Conservation (phyloP, 2,888 invertebrate genomes). For the Drosophila gaucha region DNA sequence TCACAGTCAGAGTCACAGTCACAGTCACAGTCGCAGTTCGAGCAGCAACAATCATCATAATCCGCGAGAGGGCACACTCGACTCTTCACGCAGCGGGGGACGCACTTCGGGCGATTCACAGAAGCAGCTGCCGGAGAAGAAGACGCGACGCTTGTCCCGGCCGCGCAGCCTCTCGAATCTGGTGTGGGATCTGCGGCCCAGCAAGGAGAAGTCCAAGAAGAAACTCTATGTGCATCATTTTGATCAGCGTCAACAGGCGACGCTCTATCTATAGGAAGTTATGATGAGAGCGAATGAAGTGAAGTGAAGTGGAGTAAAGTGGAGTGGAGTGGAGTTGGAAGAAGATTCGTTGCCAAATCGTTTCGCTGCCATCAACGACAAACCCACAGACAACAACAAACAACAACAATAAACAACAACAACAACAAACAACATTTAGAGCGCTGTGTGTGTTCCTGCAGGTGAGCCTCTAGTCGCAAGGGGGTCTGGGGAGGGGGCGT, state of each 20-base stretch:
- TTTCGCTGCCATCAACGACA: conserved; percentile 72
- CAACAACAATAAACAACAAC: conserved; percentile 31
- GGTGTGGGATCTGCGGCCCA: conserved; percentile 90
- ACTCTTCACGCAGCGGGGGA: conserved; percentile 95
- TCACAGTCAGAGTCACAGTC: conserved; percentile 53
- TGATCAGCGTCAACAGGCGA: conserved; percentile 85
- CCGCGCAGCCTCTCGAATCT: conserved; percentile 94
- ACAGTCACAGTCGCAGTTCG: conserved; percentile 77
- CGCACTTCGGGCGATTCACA: conserved; percentile 93
- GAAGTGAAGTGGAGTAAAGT: conserved; percentile 18
- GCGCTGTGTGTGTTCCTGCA: conserved; percentile 77
- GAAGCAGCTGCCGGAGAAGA: conserved; percentile 92
- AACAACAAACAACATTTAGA: conserved; percentile 51
- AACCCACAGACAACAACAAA: conserved; percentile 37
- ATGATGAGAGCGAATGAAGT: not conserved
- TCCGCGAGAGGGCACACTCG: conserved; percentile 91
- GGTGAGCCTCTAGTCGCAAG: conserved; percentile 48
- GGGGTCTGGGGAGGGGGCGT: conserved; percentile 32
- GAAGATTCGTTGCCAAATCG: conserved; percentile 73
- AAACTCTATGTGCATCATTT: conserved; percentile 85
- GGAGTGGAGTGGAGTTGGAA: conserved; percentile 12
- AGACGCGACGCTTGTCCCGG: conserved; percentile 91
- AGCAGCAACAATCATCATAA: conserved; percentile 83
- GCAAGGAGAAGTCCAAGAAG: conserved; percentile 85
- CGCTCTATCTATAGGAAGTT: conserved; percentile 83